Evolutionary conservation across 2,113 vertebrate species (phyloP), one percentile per base, ranked within the genome.

Genomic region (Heliornis fulica): DNA sequence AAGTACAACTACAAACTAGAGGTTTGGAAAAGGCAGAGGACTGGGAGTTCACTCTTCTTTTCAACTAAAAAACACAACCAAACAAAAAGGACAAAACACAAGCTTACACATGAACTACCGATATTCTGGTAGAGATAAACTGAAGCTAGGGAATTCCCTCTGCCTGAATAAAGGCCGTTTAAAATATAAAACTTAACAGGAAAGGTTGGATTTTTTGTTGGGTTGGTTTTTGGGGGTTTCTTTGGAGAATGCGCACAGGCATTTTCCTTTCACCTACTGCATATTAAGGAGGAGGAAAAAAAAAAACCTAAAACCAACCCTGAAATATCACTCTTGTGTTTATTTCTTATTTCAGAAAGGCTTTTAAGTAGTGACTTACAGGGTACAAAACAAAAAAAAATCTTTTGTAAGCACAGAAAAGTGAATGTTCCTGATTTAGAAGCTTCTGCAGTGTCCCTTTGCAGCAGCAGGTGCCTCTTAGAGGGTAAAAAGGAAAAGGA

Each of bases 1-100:
- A 97, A 96, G 94, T 95, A 94, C 91, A 97, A 94, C 97, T 97
- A 90, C 97, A 95, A 80, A 92, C 93, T 72, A 79, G 87, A 96
- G 96, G 87, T 95, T 93, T 96, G 96, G 90, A 92, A 94, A 95
- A 89, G 63, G 76, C 63, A 80, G 84, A 89, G 78, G 83, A 89
- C 57, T 71, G 78, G 92, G 85, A 97, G 82, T 96, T 94, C 89
- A 89, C 97, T 96, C 84, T 56, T 91, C 94, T 96, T 97, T 97
- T 94, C 77, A 96, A 87, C 90, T 87, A 61, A 61, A 91, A 97
- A 96, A 40, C 60, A 72, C 86, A 89, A 91, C 85, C 63, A 91
- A 89, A 88, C 78, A 85, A 88, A 96, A 95, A 96, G 68, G 89
- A 83, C 75, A 94, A 94, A 96, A 93, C 76, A 66, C 66, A 81